These are phyloP conservation scores for Hydropsyche tenuis DNA, from an alignment of 1,140 invertebrate genomes.

Conservation along the genomic window DNA sequence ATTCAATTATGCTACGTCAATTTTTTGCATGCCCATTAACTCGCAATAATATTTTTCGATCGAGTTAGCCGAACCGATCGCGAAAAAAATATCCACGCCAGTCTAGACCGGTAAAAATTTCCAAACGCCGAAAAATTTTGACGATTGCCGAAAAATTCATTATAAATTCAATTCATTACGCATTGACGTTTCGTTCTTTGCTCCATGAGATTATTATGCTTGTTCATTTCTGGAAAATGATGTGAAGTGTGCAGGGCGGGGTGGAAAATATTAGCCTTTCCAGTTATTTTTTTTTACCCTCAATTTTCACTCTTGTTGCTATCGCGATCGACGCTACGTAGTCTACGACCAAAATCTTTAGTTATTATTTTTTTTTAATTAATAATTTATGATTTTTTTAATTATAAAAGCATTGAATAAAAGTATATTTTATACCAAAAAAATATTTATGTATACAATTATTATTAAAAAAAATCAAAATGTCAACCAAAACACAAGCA, in stretches of 20 bases:
- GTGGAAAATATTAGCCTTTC: constrained; percentile 40
- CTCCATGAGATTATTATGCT: constrained; percentile 42
- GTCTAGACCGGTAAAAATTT: background rate
- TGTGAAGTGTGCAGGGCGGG: constrained; percentile 36
- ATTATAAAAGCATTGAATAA: too few species aligned
- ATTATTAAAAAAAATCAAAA: too few species aligned
- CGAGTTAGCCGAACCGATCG: background rate
- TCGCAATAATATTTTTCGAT: constrained; percentile 15
- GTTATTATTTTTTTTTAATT: too few species aligned
- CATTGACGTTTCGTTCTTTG: constrained; percentile 39
- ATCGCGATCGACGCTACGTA: background rate
- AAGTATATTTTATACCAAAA: too few species aligned
- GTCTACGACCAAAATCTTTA: background rate
- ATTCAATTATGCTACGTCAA: constrained; percentile 15
- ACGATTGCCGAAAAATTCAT: constrained; percentile 22
- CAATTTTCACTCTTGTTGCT: constrained; percentile 27
- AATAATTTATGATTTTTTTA: too few species aligned
- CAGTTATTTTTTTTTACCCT: constrained; percentile 23
- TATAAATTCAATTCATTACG: constrained; percentile 41
- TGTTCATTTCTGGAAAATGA: constrained; percentile 44
- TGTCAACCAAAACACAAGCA: too few species aligned
- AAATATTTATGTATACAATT: too few species aligned
- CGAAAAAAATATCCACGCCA: background rate
- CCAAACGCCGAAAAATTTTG: background rate
- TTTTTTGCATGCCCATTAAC: constrained; percentile 15